These are phyloP conservation scores for Siniperca scherzeri DNA, from an alignment of 2,797 vertebrate genomes.

Conservation along the genomic window DNA sequence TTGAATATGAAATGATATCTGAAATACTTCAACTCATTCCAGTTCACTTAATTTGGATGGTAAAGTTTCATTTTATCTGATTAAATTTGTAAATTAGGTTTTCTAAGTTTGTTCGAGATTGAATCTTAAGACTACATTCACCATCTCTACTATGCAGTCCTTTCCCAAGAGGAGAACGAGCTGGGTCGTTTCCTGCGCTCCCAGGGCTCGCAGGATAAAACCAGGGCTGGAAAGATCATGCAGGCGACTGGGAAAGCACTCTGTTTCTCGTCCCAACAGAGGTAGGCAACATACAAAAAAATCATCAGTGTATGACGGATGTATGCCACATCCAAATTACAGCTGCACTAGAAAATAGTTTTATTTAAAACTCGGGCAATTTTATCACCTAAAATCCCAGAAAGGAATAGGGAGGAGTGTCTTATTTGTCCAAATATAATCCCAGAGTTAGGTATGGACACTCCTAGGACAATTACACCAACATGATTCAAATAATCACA, in stretches of 20 bases:
- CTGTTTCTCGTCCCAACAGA: slow-evolving; percentile 99
- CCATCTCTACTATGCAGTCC: slow-evolving; percentile 80
- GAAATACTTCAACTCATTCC: no score
- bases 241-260: slow-evolving; percentile 98
- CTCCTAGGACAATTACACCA: background rate
- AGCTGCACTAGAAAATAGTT: background rate
- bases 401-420: background rate
- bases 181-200: slow-evolving; percentile 96
- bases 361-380: background rate
- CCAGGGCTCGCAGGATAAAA: slow-evolving; percentile 97
- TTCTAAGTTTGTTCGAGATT: background rate
- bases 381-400: background rate
- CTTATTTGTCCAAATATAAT: background rate
- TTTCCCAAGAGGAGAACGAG: slow-evolving; percentile 99
- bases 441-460: background rate
- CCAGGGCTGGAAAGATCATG: slow-evolving; percentile 98
- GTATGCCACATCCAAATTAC: background rate
- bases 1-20: background rate
- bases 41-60: background rate
- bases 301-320: background rate
- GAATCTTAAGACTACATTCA: background rate
- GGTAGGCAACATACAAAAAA: slow-evolving; percentile 80
- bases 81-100: background rate
- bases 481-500: background rate
- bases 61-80: background rate